Conservation (phyloP, 2,113 vertebrate species). For the Erinaceus europaeus region DNA sequence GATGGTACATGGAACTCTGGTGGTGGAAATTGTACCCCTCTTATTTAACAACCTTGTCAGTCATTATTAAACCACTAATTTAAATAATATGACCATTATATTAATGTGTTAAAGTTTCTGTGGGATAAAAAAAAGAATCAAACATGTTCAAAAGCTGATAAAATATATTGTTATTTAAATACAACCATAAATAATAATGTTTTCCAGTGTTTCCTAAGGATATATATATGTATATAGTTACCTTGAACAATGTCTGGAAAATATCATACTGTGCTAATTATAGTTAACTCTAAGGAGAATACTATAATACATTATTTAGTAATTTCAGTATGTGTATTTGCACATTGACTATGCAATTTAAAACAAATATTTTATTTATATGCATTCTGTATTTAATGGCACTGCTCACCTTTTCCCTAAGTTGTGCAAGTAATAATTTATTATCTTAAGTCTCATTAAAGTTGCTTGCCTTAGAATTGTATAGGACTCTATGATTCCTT, state of each 20-base stretch:
- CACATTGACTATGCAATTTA: not conserved
- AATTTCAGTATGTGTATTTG: not conserved
- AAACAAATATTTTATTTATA: not conserved
- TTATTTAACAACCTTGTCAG: too few species aligned
- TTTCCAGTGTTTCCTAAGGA: not conserved
- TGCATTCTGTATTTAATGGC: not conserved
- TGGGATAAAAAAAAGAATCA: not conserved
- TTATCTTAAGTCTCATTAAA: not conserved
- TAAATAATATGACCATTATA: too few species aligned
- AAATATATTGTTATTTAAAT: not conserved
- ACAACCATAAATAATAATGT: not conserved
- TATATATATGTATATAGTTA: not conserved
- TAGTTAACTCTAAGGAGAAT: not conserved
- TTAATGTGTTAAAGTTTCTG: not conserved
- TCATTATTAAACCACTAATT: too few species aligned
- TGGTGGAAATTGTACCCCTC: too few species aligned
- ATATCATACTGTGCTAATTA: too few species aligned
- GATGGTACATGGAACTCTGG: too few species aligned
- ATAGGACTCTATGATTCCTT: not conserved
- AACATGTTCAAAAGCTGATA: not conserved
- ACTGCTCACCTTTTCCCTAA: not conserved
- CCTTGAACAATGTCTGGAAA: not conserved
- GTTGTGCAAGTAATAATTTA: not conserved
- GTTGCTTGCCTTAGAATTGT: not conserved
- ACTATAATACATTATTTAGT: not conserved